Conservation (phyloP, 2,797 vertebrate genomes). For the Ceryle rudis region DNA sequence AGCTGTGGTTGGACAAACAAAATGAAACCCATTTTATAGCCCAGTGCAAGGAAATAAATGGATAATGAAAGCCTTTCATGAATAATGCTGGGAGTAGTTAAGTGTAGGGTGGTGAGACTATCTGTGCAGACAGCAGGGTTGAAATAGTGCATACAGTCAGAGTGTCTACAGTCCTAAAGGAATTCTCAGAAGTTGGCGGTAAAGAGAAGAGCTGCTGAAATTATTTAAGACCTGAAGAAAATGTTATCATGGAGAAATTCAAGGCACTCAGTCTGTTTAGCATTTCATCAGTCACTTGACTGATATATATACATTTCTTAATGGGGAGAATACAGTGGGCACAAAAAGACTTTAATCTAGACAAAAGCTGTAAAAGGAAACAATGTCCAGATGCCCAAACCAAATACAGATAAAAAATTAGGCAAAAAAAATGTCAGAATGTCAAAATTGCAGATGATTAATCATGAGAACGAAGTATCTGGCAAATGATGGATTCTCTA, state of each 20-base stretch:
- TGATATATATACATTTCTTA: not conserved
- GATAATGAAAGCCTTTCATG: not conserved
- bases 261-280: not conserved
- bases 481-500: not conserved
- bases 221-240: not conserved
- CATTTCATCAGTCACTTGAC: not conserved
- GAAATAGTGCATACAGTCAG: not conserved
- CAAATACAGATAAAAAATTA: not conserved
- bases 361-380: not conserved
- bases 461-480: not conserved
- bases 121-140: not conserved
- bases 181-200: not conserved
- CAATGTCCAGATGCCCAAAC: not conserved
- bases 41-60: not conserved
- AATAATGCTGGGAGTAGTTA: not conserved
- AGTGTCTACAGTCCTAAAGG: not conserved
- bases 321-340: not conserved
- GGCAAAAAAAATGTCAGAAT: not conserved
- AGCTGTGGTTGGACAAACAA: not conserved
- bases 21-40: not conserved
- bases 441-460: not conserved
- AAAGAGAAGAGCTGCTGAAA: not conserved
- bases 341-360: not conserved
- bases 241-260: not conserved
- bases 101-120: not conserved